Evolutionary conservation across 2,888 invertebrate species (phyloP), one percentile per base, ranked within the genome.

Genomic region (Lordiphosa andalusiaca): DNA sequence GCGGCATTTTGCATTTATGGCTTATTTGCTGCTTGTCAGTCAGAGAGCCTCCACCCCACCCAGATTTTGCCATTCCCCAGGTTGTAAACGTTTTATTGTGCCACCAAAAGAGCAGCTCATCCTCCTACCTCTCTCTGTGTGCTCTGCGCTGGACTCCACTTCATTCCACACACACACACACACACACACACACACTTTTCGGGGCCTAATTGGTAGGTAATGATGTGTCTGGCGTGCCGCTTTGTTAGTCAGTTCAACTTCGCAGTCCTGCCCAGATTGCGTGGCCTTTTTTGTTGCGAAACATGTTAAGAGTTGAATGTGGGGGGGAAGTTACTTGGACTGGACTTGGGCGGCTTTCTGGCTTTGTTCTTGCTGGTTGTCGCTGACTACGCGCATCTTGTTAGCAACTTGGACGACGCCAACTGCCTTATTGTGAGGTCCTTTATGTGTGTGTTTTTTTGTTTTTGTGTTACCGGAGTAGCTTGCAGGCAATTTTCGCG

Each of bases 221-320:
- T 81, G 81, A 81, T 82, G 81, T 82, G 81, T 84, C 82, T 82
- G 83, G 59, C 75, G 65, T 64, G 80, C 73, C 76, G 81, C 84
- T 82, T 82, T 84, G 83, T 82, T 78, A 78, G 75, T 64, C 75
- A 71, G 67, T 30, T 30, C 30, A 30, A 30, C 30, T 30, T 30
- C 10, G 30, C 30, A 30, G 30, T 30, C 74, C 66, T 64, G 59
- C 55, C 55, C 60, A 33, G 48, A 53, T 54, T 82, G 76, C 78
- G 82, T 76, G 68, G 77, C 78, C 40, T 41, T 52, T 62, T 57
- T 63, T 51, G 62, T 51, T 56, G 52, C 50, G 39, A 60, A 51
- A 48, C 57, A 37, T 59, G 53, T 54, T 55, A 64, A 51, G 39
- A 65, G 60, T 47, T 52, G 30, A 40, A 37, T 47, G 38, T 36